phyloP scores from a whole-genome alignment of 2,888 invertebrate species.

The Aphodius granarius region DNA sequence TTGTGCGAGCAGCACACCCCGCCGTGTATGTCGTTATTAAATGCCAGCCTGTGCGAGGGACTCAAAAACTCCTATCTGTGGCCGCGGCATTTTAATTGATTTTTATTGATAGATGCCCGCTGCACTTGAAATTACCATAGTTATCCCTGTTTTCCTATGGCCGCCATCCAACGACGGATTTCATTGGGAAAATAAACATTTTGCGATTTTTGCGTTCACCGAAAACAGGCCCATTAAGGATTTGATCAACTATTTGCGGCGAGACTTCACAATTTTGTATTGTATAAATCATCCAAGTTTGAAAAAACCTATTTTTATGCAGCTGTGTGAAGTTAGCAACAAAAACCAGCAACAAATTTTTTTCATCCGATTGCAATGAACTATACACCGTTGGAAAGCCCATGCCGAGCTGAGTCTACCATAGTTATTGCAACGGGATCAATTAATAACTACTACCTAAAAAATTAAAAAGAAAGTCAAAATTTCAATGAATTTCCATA shows the following conservation, averaged over 20 bases:
- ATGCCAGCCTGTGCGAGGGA: neutral
- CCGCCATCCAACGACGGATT: neutral
- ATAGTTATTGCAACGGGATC: no score
- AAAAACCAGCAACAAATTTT: no score
- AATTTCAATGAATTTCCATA: no score
- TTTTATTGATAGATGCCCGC: slow-evolving; percentile 12
- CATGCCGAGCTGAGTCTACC: no score
- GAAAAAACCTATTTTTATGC: no score
- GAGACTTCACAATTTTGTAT: neutral
- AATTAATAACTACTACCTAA: no score
- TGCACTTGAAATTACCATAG: slow-evolving; percentile 10
- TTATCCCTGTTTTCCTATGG: neutral
- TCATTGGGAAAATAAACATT: neutral
- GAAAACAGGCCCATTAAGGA: neutral
- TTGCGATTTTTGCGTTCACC: neutral
- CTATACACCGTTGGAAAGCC: no score
- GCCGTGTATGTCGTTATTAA: slow-evolving; percentile 6
- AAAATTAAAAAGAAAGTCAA: no score
- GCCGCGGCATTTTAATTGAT: slow-evolving; percentile 11
- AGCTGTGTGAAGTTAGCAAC: no score
- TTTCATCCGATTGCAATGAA: no score
- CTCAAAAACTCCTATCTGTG: slow-evolving; percentile 4
- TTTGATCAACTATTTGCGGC: neutral
- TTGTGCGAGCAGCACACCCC: slow-evolving; percentile 3
- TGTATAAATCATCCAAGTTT: neutral